Base-by-base conservation (phyloP, 2,888 invertebrate species). In the Meiosimyza platycephala region DNA sequence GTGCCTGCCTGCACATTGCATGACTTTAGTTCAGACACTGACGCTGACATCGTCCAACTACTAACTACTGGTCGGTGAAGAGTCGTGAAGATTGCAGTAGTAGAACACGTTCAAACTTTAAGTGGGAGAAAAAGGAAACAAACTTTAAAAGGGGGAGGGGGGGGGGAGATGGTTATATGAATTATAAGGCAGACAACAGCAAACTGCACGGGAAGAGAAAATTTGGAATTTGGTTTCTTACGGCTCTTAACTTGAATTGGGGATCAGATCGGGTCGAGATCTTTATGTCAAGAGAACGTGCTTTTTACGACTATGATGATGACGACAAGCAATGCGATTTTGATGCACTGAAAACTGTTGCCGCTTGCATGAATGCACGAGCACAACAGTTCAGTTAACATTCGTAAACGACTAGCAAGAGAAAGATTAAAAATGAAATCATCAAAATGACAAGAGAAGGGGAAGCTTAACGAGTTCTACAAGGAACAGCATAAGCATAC, bases 241-340 rank as follows among this genome's bases (percentile, higher is more conserved):
- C 67, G 67, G 57, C 60, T 6, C 6, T 69, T 69, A 51, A n/a
- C 51, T 69, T 69, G 69, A 60, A 69, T 69, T 51, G 69, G 69
- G 69, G 69, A 69, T 69, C 69, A 69, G 52, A 69, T 69, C 51
- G 69, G 69, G 69, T 69, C 69, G 69, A 69, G 69, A 69, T 69
- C 69, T 69, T 69, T 69, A 71, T 71, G 71, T 71, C 65, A 57
- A 51, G 57, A 57, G 51, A 71, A 71, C 71, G 71, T 71, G 71
- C 71, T 71, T 64, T 71, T 71, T 65, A 62, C 69, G 60, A 51
- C 59, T 50, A 22, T 50, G 6, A 40, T 9, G 40, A 40, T 9
- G 40, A 40, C 2, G 40, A 40, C 18, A 28, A 51, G 60, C 33
- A 15, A 16, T 13, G 60, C 15, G n/a, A 33, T 60, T 28, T n/a